Evolutionary conservation across 1,140 invertebrate genomes (phyloP), one percentile per base, ranked within the genome.

Genomic region (Ditylenchus dipsaci): DNA sequence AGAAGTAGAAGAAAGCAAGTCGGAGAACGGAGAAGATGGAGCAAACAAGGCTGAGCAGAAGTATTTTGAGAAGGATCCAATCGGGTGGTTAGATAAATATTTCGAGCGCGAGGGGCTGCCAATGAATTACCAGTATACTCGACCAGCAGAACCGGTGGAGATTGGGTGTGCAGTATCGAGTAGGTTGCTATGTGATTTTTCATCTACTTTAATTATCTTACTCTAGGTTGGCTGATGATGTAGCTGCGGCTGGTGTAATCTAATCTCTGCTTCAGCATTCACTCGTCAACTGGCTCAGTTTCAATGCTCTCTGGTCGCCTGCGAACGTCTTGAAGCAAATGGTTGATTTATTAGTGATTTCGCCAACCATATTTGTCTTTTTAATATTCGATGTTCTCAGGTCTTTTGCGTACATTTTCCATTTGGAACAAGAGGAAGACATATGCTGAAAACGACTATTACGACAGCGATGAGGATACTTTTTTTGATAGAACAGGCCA

Each of bases 391-490:
- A 38, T 38, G 33, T 3, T 38, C 11, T 38, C 65, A 8, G 58
- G 65, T 30, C 67, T 70, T 23, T 68, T 70, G 21, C 43, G 60
- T n/a, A 69, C 57, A 23, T 70, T 53, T 29, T 42, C 58, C 1
- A 43, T 70, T 27, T 75, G 65, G 65, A 76, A 88, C 9, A 91
- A 90, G 81, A 80, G 84, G n/a, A 87, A 87, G 70, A 89, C 91
- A 78, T 90, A 90, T 90, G 89, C 90, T 80, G 91, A 91, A 43
- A 89, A 93, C 81, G 92, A 95, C 85, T 95, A 87, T 83, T 95
- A 95, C 83, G 91, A 95, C 79, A 93, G 91, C n/a, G 95, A 97
- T 83, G 95, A 97, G 70, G 95, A 97, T 83, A 90, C 90, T 19
- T 98, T 91, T 85, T 87, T 95, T 61, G 95, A 98, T 84, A 86